Evolutionary conservation across 2,797 vertebrate species (phyloP).

Genomic region (Gymnopithys bicolor): DNA sequence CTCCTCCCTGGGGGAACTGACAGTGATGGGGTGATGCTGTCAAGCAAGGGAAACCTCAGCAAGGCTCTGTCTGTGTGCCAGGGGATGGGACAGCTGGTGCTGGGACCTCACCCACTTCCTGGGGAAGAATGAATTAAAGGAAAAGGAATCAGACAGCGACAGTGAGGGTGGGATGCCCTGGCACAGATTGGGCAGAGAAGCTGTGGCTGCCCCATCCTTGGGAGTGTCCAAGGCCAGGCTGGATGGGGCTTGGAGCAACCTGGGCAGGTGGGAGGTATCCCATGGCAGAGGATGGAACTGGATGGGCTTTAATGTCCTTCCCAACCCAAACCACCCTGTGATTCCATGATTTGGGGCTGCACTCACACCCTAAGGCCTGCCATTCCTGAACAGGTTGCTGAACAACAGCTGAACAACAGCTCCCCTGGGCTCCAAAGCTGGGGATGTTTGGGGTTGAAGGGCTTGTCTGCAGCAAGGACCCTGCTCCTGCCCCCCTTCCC

Average conservation of each 20-base stretch:
- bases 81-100: not conserved
- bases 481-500: not conserved
- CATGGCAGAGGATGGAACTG: not conserved
- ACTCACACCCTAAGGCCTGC: not conserved
- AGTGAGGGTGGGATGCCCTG: rapidly evolving
- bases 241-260: not conserved
- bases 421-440: not conserved
- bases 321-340: not conserved
- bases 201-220: not conserved
- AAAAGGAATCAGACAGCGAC: not conserved
- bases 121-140: not conserved
- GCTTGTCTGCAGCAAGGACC: not conserved
- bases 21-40: not conserved
- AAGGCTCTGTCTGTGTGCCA: not conserved
- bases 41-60: not conserved
- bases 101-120: not conserved
- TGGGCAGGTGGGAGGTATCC: not conserved
- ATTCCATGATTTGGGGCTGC: not conserved
- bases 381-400: not conserved
- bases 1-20: not conserved
- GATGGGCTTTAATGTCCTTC: not conserved
- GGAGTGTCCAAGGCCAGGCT: not conserved
- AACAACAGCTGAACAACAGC: not conserved
- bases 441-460: not conserved
- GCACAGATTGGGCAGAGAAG: not conserved